Conservation (phyloP, 2,113 vertebrate genomes). For the Mormyrus lacerda region DNA sequence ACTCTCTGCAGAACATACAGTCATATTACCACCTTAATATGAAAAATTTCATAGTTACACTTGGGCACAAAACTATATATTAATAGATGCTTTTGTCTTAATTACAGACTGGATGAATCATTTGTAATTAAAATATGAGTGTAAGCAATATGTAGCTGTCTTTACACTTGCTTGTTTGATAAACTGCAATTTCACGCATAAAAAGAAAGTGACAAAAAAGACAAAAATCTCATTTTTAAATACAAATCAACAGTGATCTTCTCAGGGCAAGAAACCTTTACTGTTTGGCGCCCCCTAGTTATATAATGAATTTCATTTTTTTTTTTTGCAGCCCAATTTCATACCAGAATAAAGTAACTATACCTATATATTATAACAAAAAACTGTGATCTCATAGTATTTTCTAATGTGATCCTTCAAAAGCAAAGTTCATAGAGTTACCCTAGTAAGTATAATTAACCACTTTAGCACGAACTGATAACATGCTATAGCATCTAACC, state of each 20-base stretch:
- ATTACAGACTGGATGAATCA: not conserved
- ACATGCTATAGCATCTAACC: not conserved
- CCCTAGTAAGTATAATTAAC: not conserved
- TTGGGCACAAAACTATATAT: not conserved
- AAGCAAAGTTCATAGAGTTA: not conserved
- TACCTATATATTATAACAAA: no score
- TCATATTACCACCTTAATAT: not conserved
- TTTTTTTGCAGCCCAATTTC: not conserved
- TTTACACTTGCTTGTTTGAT: not conserved
- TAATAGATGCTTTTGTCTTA: not conserved
- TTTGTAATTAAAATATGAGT: not conserved
- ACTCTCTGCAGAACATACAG: conserved; percentile 67
- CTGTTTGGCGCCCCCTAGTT: not conserved
- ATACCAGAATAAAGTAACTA: no score
- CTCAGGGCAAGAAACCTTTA: not conserved
- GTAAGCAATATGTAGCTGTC: not conserved
- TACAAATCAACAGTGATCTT: not conserved
- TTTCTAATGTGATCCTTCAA: not conserved
- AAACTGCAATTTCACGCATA: not conserved
- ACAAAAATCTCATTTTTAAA: no score
- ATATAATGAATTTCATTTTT: not conserved
- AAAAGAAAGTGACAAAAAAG: not conserved
- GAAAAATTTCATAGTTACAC: not conserved
- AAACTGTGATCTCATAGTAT: not conserved
- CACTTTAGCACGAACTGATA: not conserved